Percentiles rank a stretch among this genome's conserved stretches.
Evolutionary conservation across 2,113 vertebrate genomes (phyloP).

Genomic region (Dunckerocampus dactyliophorus): DNA sequence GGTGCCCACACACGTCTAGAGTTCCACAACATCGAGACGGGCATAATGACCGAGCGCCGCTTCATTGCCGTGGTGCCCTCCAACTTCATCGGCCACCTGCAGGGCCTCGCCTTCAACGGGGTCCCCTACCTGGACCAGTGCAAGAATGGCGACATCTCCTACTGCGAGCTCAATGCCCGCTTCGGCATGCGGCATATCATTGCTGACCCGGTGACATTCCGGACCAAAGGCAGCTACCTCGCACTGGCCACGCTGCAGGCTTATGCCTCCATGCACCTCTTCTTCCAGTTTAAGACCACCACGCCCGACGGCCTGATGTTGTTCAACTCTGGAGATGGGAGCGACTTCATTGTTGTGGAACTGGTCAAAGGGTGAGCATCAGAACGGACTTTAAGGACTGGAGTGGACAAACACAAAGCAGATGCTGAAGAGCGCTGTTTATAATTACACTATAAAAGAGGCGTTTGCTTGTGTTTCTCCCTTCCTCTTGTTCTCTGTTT

Average conservation of each 20-base stretch:
- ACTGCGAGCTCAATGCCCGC: constrained; percentile 91
- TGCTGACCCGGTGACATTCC: constrained; percentile 89
- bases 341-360: constrained; percentile 92
- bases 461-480: constrained; percentile 27
- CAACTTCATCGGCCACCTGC: constrained; percentile 92
- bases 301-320: constrained; percentile 88
- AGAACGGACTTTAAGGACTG: too few relatives aligned
- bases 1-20: constrained; percentile 90
- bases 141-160: constrained; percentile 90
- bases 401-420: background rate
- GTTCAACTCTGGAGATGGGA: constrained; percentile 92
- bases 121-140: constrained; percentile 92
- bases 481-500: constrained; percentile 33
- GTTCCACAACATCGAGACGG: constrained; percentile 94
- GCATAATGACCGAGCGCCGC: constrained; percentile 92
- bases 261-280: constrained; percentile 92
- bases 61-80: constrained; percentile 90
- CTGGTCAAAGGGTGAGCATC: constrained; percentile 89
- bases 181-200: constrained; percentile 88
- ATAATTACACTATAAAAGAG: constrained; percentile 42
- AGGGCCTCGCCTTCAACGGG: constrained; percentile 85
- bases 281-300: constrained; percentile 95
- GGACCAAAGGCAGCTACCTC: constrained; percentile 83
- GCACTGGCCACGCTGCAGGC: constrained; percentile 87
- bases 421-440: constrained; percentile 14